Evolutionary conservation across 2,888 invertebrate genomes (phyloP).

Genomic region (Trissolcus japonicus): DNA sequence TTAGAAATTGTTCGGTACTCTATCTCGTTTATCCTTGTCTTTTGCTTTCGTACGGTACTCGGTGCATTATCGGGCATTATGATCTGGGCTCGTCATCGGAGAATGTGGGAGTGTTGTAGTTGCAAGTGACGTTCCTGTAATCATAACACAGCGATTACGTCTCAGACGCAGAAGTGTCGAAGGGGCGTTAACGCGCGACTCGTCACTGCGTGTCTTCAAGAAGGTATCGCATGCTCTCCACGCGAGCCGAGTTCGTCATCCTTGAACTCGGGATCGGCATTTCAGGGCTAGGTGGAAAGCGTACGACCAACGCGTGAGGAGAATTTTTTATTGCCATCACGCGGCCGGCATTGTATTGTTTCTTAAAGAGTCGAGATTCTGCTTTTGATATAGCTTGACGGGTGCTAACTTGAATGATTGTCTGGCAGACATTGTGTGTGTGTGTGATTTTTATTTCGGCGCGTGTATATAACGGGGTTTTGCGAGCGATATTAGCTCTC

Average conservation of each 20-base stretch:
- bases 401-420: constrained; percentile 31
- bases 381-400: constrained; percentile 40
- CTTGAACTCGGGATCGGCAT: constrained; percentile 54
- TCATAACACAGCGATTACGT: constrained; percentile 59
- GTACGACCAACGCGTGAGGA: constrained; percentile 46
- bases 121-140: constrained; percentile 53
- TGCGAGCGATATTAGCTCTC: constrained; percentile 26
- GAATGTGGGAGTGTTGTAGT: constrained; percentile 74
- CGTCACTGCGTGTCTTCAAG: constrained; percentile 62
- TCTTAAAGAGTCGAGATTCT: constrained; percentile 48
- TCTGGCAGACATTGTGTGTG: constrained; percentile 28
- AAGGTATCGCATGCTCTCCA: constrained; percentile 49
- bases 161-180: constrained; percentile 69
- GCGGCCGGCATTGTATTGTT: constrained; percentile 45
- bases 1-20: neutral
- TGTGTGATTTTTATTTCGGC: constrained; percentile 22
- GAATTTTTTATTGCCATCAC: constrained; percentile 51
- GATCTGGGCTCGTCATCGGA: constrained; percentile 73
- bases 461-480: constrained; percentile 23
- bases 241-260: constrained; percentile 47
- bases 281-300: constrained; percentile 54
- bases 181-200: constrained; percentile 65
- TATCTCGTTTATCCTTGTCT: constrained; percentile 15
- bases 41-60: constrained; percentile 36
- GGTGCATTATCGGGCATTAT: constrained; percentile 56